These are phyloP conservation scores for Amphipyra tragopoginis DNA, from an alignment of 2,888 invertebrate genomes.

Conservation along the genomic window DNA sequence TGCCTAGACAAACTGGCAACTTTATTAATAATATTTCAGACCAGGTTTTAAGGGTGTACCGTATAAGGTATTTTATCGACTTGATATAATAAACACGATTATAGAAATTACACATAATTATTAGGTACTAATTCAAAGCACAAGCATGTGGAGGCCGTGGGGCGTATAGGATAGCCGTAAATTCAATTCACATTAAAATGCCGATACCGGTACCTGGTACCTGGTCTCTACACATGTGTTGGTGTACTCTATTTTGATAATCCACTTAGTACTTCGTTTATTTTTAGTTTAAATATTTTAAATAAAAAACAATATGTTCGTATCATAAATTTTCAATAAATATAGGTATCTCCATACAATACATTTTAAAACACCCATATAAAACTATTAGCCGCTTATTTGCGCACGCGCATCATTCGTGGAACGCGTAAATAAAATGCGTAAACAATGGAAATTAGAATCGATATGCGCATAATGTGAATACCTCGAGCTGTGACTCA, in stretches of 20 bases:
- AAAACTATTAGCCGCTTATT: constrained; percentile 30
- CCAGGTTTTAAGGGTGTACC: constrained; percentile 4
- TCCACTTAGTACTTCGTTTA: neutral
- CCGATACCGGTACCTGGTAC: constrained; percentile 14
- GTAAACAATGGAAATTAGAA: constrained; percentile 65
- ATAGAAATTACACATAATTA: constrained; percentile 32
- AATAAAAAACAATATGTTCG: neutral
- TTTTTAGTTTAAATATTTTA: neutral
- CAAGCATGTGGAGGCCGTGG: constrained; percentile 19
- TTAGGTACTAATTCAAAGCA: constrained; percentile 39
- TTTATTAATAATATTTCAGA: constrained; percentile 22
- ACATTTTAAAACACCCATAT: constrained; percentile 30
- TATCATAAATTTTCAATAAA: neutral
- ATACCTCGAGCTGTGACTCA: constrained; percentile 57
- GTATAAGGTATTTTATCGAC: constrained; percentile 40
- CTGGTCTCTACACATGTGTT: neutral
- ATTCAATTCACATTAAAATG: constrained; percentile 7
- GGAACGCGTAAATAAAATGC: constrained; percentile 63
- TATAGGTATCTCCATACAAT: neutral
- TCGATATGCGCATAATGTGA: constrained; percentile 62
- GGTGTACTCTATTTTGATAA: constrained; percentile 17
- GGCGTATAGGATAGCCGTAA: constrained; percentile 1
- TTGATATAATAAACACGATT: constrained; percentile 21
- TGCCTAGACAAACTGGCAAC: constrained; percentile 23
- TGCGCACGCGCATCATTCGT: constrained; percentile 37